A percentile compares a stretch with the other conserved stretches of the same genome.
These are phyloP conservation scores for Phthorimaea operculella DNA, from an alignment of 1,140 invertebrate species.

Conservation along the genomic window DNA sequence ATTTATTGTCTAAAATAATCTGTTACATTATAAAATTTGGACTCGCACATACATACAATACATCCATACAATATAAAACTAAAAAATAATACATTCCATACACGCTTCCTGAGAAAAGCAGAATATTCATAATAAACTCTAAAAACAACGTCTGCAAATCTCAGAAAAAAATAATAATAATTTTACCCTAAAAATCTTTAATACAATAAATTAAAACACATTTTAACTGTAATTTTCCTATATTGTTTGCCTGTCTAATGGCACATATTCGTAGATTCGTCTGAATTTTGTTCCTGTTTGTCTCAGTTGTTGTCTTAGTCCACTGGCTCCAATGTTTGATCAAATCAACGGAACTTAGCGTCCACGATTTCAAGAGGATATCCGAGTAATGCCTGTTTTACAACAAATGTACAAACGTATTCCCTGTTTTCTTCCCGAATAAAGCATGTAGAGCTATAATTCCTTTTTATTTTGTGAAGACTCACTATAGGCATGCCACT, in stretches of 20 bases:
- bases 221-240: not conserved
- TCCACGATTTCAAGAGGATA: too few relatives aligned
- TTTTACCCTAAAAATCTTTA: not conserved
- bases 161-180: not conserved
- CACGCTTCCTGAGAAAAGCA: not conserved
- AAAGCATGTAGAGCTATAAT: too few relatives aligned
- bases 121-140: not conserved
- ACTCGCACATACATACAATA: not conserved
- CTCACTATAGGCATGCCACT: too few relatives aligned
- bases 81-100: not conserved
- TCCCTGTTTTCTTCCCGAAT: too few relatives aligned
- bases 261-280: constrained; percentile 29
- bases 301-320: not conserved
- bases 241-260: constrained; percentile 40
- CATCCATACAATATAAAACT: not conserved
- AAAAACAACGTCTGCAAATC: not conserved
- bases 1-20: not conserved
- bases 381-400: too few relatives aligned
- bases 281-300: not conserved
- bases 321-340: too few relatives aligned
- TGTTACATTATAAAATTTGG: not conserved
- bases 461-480: too few relatives aligned
- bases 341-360: too few relatives aligned
- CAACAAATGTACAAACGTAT: too few relatives aligned
- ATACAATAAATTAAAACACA: constrained; percentile 6